Conservation (phyloP, 2,797 vertebrate species). For the Diplodus sargus region DNA sequence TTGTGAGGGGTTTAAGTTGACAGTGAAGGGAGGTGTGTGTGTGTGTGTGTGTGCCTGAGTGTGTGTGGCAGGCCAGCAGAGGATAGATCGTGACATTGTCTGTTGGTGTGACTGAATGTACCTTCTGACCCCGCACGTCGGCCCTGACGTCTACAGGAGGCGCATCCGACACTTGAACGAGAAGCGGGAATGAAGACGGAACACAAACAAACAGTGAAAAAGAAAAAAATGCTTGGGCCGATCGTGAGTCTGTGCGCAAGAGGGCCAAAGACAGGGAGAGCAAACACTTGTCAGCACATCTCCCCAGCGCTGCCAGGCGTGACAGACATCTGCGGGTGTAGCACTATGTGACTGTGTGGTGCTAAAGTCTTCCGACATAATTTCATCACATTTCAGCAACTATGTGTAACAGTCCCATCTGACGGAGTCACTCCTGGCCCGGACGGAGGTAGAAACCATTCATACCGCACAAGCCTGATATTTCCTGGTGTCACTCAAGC, state of each 20-base stretch:
- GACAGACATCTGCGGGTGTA: slow-evolving; percentile 66
- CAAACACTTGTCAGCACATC: slow-evolving; percentile 64
- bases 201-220: slow-evolving; percentile 23
- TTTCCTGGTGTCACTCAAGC: slow-evolving; percentile 50
- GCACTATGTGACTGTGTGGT: slow-evolving; percentile 76
- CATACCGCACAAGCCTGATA: slow-evolving; percentile 30
- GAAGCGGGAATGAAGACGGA: slow-evolving; percentile 18
- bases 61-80: slow-evolving; percentile 4
- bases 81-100: slow-evolving; percentile 40
- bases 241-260: slow-evolving; percentile 24
- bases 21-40: slow-evolving; percentile 42
- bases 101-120: slow-evolving; percentile 57
- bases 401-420: slow-evolving; percentile 59
- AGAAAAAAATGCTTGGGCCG: slow-evolving; percentile 13
- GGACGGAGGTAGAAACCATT: slow-evolving; percentile 48
- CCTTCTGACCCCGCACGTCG: slow-evolving; percentile 59
- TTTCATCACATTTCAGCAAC: slow-evolving; percentile 80
- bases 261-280: slow-evolving; percentile 39
- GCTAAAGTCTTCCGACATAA: slow-evolving; percentile 75
- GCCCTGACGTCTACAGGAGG: slow-evolving; percentile 37
- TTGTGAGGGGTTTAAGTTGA: slow-evolving; percentile 64
- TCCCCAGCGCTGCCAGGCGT: slow-evolving; percentile 44
- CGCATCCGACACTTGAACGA: slow-evolving; percentile 5
- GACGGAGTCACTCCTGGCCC: slow-evolving; percentile 40
- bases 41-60: slow-evolving; percentile 29